Evolutionary conservation across 2,797 vertebrate species (phyloP).

Genomic region (Mormyrops attenuatus): DNA sequence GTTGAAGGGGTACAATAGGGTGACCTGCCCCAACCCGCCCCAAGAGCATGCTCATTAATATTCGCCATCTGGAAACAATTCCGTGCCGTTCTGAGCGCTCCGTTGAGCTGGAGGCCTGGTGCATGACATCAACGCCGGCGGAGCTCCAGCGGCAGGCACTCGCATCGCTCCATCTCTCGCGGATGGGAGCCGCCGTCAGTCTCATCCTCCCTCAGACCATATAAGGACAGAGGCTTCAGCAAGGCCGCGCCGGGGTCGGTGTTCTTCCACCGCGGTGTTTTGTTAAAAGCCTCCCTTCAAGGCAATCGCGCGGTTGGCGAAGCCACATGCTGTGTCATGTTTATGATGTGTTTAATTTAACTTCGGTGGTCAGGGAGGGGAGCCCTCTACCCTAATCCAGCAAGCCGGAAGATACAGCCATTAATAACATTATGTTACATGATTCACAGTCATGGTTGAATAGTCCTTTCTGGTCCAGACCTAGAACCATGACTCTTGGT

Average conservation of each 20-base stretch:
- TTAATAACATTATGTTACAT: background rate
- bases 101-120: background rate
- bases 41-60: background rate
- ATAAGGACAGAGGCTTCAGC: slow-evolving; percentile 10
- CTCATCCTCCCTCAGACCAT: slow-evolving; percentile 13
- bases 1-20: background rate
- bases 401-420: background rate
- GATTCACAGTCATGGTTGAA: background rate
- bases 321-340: background rate
- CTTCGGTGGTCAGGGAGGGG: background rate
- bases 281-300: background rate
- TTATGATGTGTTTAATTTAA: background rate
- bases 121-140: slow-evolving; percentile 3
- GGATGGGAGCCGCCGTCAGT: background rate
- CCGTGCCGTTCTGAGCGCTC: background rate
- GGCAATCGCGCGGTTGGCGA: background rate
- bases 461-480: background rate
- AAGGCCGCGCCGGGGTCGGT: background rate
- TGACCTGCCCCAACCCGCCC: background rate
- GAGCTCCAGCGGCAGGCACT: background rate
- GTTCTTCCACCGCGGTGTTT: background rate
- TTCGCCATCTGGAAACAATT: slow-evolving; percentile 22
- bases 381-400: background rate
- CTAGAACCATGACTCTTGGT: background rate
- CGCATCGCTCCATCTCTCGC: background rate